These are phyloP conservation scores for Lepus townsendii DNA, from an alignment of 2,797 vertebrate species.

Conservation along the genomic window DNA sequence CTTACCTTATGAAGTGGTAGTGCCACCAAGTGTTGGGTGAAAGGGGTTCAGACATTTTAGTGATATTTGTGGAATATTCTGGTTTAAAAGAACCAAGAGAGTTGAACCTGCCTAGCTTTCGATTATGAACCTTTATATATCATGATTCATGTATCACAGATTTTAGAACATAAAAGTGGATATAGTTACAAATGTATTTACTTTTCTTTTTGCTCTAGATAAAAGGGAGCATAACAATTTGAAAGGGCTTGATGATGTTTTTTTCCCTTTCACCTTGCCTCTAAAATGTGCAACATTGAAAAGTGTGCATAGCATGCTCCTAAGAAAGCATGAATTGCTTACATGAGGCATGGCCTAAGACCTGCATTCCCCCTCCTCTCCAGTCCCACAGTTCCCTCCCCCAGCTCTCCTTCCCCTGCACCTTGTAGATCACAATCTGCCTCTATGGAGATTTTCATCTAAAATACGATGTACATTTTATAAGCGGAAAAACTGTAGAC, in stretches of 20 bases:
- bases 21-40: conserved; percentile 72
- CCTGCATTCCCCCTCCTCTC: not conserved
- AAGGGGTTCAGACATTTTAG: not conserved
- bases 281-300: not conserved
- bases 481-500: conserved; percentile 29
- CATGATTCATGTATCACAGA: not conserved
- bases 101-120: not conserved
- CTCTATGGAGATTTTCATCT: conserved; percentile 32
- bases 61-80: not conserved
- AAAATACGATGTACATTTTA: not conserved
- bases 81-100: not conserved
- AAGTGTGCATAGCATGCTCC: not conserved
- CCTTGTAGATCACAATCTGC: not conserved
- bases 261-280: not conserved
- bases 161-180: conserved; percentile 4
- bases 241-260: not conserved
- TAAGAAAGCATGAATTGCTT: conserved; percentile 6
- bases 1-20: conserved; percentile 70
- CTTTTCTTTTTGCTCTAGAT: not conserved
- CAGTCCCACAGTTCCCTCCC: rapidly evolving
- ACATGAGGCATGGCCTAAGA: not conserved
- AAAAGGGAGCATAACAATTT: not conserved
- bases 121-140: not conserved
- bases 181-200: not conserved
- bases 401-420: not conserved